These are phyloP conservation scores for Ashinkailepas kermadecensis DNA, from an alignment of 2,888 invertebrate species.

Conservation along the genomic window DNA sequence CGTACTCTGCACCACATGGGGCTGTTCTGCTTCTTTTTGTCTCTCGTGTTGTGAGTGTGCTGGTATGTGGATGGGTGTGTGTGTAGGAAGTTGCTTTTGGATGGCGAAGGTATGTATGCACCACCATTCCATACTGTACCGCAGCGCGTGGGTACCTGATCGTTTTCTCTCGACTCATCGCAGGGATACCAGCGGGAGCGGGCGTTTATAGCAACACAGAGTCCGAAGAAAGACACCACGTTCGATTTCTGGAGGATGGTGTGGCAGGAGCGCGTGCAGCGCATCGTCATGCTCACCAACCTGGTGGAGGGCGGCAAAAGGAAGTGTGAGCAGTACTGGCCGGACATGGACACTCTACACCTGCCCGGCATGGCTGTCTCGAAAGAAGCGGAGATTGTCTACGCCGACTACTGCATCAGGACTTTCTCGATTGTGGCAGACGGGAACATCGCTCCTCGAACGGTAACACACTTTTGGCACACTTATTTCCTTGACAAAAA, in stretches of 20 bases:
- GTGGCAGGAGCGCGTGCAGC: constrained; percentile 47
- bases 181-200: constrained; percentile 37
- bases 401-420: constrained; percentile 41
- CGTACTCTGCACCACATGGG: no score
- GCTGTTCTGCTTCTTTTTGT: no score
- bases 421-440: constrained; percentile 5
- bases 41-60: no score
- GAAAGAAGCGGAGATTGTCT: constrained; percentile 39
- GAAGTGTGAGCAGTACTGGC: constrained; percentile 51
- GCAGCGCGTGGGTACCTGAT: no score
- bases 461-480: no score
- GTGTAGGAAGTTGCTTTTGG: no score
- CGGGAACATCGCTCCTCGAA: no score
- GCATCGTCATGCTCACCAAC: constrained; percentile 49
- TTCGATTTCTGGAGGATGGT: constrained; percentile 47
- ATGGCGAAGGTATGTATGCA: no score
- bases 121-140: no score
- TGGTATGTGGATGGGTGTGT: no score
- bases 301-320: constrained; percentile 43
- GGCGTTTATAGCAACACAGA: constrained; percentile 42
- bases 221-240: constrained; percentile 42
- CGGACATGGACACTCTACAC: constrained; percentile 43
- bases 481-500: no score
- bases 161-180: constrained; percentile 1
- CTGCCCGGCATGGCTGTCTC: constrained; percentile 41